Base-by-base conservation (phyloP, 1,140 invertebrate species). In the Brachionus asplanchnoidis region DNA sequence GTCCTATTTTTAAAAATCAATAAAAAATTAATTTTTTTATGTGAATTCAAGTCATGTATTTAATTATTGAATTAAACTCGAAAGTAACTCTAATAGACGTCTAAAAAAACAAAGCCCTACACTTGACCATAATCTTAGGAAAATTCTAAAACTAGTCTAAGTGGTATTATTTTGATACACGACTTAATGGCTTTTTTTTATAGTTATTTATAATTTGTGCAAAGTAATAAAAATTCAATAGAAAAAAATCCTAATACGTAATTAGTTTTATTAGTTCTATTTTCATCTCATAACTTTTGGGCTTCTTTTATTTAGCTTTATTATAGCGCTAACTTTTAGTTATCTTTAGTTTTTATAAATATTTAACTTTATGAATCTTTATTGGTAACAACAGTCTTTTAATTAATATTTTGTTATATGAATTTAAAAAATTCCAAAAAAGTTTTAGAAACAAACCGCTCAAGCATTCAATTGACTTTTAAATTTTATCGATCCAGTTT, bases 11-110 rank as follows among this genome's bases (percentile, higher is more conserved):
- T 42, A 73, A 73, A 73, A 40, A 40, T 42, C 32, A 40, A 73
- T 20, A 73, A 73, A 73, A 73, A 42, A 42, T 73, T 42, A 20
- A 42, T 36, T 73, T 36, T 36, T 73, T 73, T 73, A 73, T 73
- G 68, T 73, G 68, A 73, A 73, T 73, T 73, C 68, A 73, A 73
- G 68, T 73, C 68, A 73, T 73, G 68, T 73, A 42, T 73, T 73
- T 73, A 40, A 73, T 40, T 42, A 73, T 40, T 42, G 36, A 73
- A 73, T 73, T 73, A 46, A 73, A n/a, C 17, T 60, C 17, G 53
- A 60, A 60, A 60, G 53, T 60, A 60, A 23, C 53, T 60, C 42
- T 73, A 73, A 73, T 73, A 73, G 68, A 73, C 68, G 68, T 73
- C 68, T 73, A 73, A 73, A 73, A 73, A 73, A 73, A 73, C 68